These are phyloP conservation scores for Passer montanus DNA, from an alignment of 2,113 vertebrate species.

Conservation along the genomic window DNA sequence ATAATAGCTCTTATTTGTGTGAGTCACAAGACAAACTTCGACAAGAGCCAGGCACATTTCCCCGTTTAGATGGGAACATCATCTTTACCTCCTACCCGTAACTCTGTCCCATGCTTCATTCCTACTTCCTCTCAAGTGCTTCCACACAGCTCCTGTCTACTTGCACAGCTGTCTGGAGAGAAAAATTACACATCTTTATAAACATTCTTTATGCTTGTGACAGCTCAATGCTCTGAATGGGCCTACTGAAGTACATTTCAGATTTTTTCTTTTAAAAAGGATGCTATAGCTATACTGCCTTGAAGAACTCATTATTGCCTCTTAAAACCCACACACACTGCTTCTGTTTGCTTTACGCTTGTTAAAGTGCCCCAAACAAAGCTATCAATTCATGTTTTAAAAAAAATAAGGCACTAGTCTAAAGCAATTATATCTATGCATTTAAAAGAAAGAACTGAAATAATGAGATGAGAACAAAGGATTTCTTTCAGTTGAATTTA, in stretches of 20 bases:
- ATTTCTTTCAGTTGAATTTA: neutral
- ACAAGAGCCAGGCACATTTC: neutral
- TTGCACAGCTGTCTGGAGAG: neutral
- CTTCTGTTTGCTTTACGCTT: neutral
- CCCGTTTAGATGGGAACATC: neutral
- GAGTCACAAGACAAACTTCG: neutral
- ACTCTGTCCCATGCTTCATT: neutral
- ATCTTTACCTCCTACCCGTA: neutral
- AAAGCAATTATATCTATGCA: neutral
- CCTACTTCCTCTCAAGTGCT: neutral
- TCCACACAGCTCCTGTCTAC: neutral
- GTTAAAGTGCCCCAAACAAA: neutral
- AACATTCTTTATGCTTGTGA: neutral
- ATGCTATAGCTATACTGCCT: neutral
- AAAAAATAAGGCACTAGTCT: neutral
- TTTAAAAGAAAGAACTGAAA: neutral
- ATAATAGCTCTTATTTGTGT: neutral
- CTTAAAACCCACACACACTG: neutral
- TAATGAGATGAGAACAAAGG: neutral
- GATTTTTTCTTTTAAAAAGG: neutral
- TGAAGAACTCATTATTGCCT: neutral
- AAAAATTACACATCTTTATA: neutral
- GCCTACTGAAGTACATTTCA: neutral
- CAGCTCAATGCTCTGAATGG: neutral
- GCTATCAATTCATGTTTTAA: neutral